Evolutionary conservation across 2,797 vertebrate species (phyloP).

Genomic region (Megalops cyprinoides): DNA sequence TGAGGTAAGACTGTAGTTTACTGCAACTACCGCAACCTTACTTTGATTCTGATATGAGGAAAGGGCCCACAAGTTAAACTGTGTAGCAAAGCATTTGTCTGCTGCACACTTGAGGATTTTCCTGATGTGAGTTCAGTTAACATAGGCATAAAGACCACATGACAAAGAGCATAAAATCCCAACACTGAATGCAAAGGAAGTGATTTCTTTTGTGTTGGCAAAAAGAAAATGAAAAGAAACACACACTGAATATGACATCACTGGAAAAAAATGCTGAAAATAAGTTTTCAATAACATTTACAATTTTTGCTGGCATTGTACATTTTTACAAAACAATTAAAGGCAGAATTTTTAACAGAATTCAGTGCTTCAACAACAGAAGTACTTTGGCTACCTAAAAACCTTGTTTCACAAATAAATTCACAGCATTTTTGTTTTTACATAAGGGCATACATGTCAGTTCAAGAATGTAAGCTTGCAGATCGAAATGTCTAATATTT

Average conservation of each 20-base stretch:
- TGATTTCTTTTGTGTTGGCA: not conserved
- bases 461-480: too few species aligned
- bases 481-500: too few species aligned
- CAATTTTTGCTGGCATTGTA: constrained; percentile 18
- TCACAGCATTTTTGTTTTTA: too few species aligned
- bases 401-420: too few species aligned
- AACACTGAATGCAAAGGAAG: not conserved
- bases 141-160: not conserved
- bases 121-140: not conserved
- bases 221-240: constrained; percentile 13
- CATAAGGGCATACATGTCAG: too few species aligned
- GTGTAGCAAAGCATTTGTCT: not conserved
- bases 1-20: constrained; percentile 12
- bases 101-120: not conserved
- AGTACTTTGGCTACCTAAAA: not conserved
- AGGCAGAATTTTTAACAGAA: not conserved
- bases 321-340: constrained; percentile 18
- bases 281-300: not conserved
- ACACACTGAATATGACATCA: constrained; percentile 9
- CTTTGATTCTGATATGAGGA: not conserved
- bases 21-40: not conserved
- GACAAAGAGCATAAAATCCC: not conserved
- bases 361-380: not conserved
- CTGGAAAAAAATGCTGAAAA: not conserved
- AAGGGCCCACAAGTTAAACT: not conserved